phyloP scores from a whole-genome alignment of 2,113 vertebrate species.

The Apistogramma diplotaenia region DNA sequence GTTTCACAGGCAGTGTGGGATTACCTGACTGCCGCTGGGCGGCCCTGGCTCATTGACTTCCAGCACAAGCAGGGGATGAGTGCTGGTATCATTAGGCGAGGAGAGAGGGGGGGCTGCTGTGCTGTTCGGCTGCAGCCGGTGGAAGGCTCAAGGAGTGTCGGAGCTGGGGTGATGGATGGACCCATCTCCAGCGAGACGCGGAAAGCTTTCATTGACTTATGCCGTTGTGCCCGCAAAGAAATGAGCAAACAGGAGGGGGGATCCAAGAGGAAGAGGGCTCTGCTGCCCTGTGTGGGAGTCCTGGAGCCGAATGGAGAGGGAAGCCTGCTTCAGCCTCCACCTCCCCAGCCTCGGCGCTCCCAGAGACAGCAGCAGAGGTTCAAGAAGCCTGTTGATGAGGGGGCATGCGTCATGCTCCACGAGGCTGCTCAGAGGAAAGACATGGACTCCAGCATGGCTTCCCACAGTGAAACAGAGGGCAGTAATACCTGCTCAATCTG shows the following conservation, averaged over 20 bases:
- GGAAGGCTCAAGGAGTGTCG: slow-evolving; percentile 75
- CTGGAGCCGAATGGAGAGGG: slow-evolving; percentile 71
- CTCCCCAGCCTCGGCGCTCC: slow-evolving; percentile 74
- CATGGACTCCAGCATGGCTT: slow-evolving; percentile 45
- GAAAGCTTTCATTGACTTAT: slow-evolving; percentile 83
- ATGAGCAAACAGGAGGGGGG: slow-evolving; percentile 85
- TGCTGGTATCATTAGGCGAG: slow-evolving; percentile 85
- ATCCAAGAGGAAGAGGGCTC: slow-evolving; percentile 81
- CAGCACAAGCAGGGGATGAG: slow-evolving; percentile 88
- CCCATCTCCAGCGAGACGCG: slow-evolving; percentile 81
- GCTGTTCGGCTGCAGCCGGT: slow-evolving; percentile 85
- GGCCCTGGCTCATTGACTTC: slow-evolving; percentile 88
- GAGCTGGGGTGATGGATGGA: slow-evolving; percentile 76
- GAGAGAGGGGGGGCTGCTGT: slow-evolving; percentile 93
- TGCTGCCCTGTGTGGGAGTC: slow-evolving; percentile 77
- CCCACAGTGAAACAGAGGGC: slow-evolving; percentile 74
- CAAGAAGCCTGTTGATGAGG: slow-evolving; percentile 76
- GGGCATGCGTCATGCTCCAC: slow-evolving; percentile 64
- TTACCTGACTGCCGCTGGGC: slow-evolving; percentile 87
- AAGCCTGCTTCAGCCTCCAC: slow-evolving; percentile 73
- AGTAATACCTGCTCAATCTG: slow-evolving; percentile 89
- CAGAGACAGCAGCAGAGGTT: slow-evolving; percentile 80
- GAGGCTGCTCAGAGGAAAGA: slow-evolving; percentile 67
- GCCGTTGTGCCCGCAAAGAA: slow-evolving; percentile 85
- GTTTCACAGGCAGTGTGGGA: slow-evolving; percentile 93